A percentile compares a stretch with the other conserved stretches of the same genome.
These are phyloP conservation scores for Lophius piscatorius DNA, from an alignment of 2,113 vertebrate genomes.

Conservation along the genomic window DNA sequence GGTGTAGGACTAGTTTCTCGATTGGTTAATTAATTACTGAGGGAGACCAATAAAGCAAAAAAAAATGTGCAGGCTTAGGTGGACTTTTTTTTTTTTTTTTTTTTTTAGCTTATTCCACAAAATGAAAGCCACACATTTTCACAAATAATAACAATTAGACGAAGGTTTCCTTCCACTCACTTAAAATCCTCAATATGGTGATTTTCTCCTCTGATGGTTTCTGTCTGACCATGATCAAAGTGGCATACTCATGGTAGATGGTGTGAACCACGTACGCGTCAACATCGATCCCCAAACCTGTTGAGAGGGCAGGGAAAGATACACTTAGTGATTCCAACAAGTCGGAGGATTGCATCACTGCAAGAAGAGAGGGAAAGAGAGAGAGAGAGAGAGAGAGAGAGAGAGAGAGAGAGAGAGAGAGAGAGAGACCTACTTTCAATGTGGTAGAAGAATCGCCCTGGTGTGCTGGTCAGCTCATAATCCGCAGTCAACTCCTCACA, in stretches of 20 bases:
- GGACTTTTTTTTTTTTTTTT: too few species aligned
- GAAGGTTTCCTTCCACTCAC: slow-evolving; percentile 62
- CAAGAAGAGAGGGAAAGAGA: too few species aligned
- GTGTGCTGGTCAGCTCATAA: slow-evolving; percentile 69
- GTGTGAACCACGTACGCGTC: slow-evolving; percentile 86
- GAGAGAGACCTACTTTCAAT: slow-evolving; percentile 55
- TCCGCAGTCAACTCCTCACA: slow-evolving; percentile 65
- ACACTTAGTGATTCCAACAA: too few species aligned
- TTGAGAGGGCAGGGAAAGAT: background rate
- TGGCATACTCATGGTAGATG: slow-evolving; percentile 89
- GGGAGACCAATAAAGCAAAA: too few species aligned
- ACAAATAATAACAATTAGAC: too few species aligned
- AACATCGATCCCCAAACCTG: slow-evolving; percentile 82
- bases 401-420: background rate
- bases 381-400: too few species aligned
- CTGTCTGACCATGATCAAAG: slow-evolving; percentile 82
- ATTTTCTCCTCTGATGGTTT: slow-evolving; percentile 65
- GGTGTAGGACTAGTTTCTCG: too few species aligned
- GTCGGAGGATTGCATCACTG: too few species aligned
- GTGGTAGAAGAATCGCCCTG: slow-evolving; percentile 72
- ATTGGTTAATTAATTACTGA: too few species aligned
- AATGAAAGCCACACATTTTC: too few species aligned
- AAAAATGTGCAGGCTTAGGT: too few species aligned
- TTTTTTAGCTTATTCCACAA: too few species aligned
- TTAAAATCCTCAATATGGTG: slow-evolving; percentile 84